Base-by-base conservation (phyloP, 2,797 vertebrate genomes). In the Acanthornis magna region DNA sequence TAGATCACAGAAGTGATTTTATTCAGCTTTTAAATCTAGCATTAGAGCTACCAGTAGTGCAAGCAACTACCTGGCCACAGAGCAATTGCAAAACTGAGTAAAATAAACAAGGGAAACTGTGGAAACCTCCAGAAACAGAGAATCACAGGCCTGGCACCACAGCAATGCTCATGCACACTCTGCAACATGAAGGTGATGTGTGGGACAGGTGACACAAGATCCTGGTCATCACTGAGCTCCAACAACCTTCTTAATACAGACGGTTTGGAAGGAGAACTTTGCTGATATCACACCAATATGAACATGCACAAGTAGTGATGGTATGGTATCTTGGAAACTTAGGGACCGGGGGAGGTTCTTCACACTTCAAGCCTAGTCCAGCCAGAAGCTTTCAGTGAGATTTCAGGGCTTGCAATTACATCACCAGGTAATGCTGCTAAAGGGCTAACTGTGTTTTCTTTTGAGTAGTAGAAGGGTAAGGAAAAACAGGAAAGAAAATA, bases 121-220 rank as follows among this genome's bases (percentile, higher is more conserved):
- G 9, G n/a, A 85, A 83, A 58, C 3, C 27, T 43, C 27, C 50
- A 75, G 36, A 75, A 34, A 68, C 27, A 87, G n/a, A 63, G 17
- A 63, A 36, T 23, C 7, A 2, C 34, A 48, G 5, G 26, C 7
- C 22, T 76, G 55, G 29, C 47, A 71, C 22, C n/a, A 43, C n/a
- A 80, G 54, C 29, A 58, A 42, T 1, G 1, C 5, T 67, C 2
- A 0, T 60, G 23, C 36, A 40, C 3, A 2, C 17, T 13, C 4
- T 66, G 10, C 43, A 88, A 34, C 55, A 38, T 2, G 26, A 74
- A 55, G 17, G n/a, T 8, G 42, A 78, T 13, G 19, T 2, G 5
- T 8, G 34, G 29, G 71, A 72, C 11, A 20, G 29, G 38, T 34
- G 26, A 75, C 60, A 84, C 3, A 8, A 78, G 50, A 45, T 16